These are phyloP conservation scores for Tapirus terrestris DNA, from an alignment of 2,113 vertebrate genomes.

Conservation along the genomic window DNA sequence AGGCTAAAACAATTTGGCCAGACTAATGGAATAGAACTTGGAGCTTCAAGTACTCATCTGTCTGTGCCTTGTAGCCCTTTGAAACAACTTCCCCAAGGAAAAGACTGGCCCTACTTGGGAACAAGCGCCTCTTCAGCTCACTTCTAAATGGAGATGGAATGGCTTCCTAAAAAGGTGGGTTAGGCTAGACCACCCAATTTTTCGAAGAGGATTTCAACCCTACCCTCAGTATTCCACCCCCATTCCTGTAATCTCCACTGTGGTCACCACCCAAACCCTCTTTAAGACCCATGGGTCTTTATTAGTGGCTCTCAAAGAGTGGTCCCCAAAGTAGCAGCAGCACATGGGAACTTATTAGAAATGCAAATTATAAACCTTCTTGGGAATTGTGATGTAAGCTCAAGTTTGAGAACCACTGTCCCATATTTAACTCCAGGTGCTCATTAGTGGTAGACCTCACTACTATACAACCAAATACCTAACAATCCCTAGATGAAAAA, in stretches of 20 bases:
- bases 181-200: not conserved
- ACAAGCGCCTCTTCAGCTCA: not conserved
- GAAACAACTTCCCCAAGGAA: not conserved
- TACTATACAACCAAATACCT: not conserved
- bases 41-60: not conserved
- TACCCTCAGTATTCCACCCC: not conserved
- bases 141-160: not conserved
- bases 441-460: not conserved
- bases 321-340: not conserved
- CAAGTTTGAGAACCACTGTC: not conserved
- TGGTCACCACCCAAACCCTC: not conserved
- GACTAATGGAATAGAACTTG: not conserved
- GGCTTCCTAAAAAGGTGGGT: not conserved
- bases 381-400: not conserved
- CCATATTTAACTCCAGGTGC: not conserved
- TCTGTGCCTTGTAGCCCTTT: not conserved
- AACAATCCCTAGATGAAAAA: not conserved
- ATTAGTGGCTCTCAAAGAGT: not conserved
- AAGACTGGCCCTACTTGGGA: not conserved
- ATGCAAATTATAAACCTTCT: not conserved
- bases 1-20: not conserved
- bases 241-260: not conserved
- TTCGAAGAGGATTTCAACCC: not conserved
- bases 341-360: not conserved
- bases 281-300: not conserved